phyloP scores from a whole-genome alignment of 2,113 vertebrate species.

The cat (Felis catus) region DNA sequence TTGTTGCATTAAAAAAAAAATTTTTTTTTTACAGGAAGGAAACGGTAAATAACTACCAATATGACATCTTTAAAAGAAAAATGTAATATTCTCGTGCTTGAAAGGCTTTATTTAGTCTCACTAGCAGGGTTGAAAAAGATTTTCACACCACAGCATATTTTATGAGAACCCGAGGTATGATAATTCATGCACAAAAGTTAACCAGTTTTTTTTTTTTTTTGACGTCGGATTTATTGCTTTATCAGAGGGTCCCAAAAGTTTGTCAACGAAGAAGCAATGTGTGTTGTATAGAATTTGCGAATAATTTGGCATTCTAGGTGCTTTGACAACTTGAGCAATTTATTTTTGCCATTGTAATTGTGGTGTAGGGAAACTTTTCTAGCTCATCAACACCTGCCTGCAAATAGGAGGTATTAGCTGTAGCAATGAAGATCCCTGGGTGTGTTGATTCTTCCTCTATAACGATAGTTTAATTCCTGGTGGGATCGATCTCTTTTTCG shows the following conservation, averaged over 20 bases:
- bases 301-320: background rate
- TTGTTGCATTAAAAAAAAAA: background rate
- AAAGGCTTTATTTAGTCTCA: background rate
- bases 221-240: background rate
- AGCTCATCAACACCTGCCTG: slow-evolving; percentile 62
- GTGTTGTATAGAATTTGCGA: background rate
- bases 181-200: slow-evolving; percentile 54
- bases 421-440: background rate
- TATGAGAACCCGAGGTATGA: slow-evolving; percentile 24
- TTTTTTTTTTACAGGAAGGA: background rate
- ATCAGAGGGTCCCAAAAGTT: slow-evolving; percentile 14
- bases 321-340: background rate
- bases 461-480: background rate
- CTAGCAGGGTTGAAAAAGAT: background rate
- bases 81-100: background rate
- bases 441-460: background rate
- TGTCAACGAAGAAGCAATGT: background rate
- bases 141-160: slow-evolving; percentile 7
- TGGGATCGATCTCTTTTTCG: background rate
- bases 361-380: background rate
- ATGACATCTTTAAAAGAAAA: slow-evolving; percentile 47
- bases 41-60: background rate
- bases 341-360: slow-evolving; percentile 22
- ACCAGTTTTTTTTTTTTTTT: background rate
- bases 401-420: background rate